phyloP scores from a whole-genome alignment of 2,797 vertebrate species.

The Danio albolineatus region DNA sequence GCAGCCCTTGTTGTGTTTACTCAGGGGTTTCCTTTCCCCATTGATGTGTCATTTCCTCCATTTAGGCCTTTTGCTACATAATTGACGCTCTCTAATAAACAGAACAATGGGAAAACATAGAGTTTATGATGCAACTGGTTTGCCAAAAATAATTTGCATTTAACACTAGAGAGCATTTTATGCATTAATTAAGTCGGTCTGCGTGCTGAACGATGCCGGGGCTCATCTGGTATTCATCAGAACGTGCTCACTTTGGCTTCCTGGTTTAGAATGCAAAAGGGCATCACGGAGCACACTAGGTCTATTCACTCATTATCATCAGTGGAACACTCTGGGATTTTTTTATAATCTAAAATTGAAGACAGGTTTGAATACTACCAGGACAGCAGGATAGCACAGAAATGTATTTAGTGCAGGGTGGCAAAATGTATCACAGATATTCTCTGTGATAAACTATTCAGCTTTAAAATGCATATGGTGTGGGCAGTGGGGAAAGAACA shows the following conservation, averaged over 20 bases:
- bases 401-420: neutral
- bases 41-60: constrained; percentile 35
- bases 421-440: neutral
- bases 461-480: neutral
- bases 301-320: constrained; percentile 54
- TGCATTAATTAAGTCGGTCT: constrained; percentile 42
- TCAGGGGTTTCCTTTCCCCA: constrained; percentile 34
- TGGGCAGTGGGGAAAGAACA: neutral
- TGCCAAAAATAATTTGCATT: constrained; percentile 44
- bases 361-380: neutral
- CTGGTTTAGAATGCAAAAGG: constrained; percentile 55
- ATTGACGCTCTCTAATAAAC: constrained; percentile 49
- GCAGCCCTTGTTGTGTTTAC: constrained; percentile 41
- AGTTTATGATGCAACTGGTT: constrained; percentile 46
- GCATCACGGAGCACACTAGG: constrained; percentile 51
- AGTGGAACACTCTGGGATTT: constrained; percentile 32
- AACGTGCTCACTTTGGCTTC: constrained; percentile 41
- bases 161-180: constrained; percentile 51
- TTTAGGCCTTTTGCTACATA: constrained; percentile 42
- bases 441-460: neutral
- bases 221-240: constrained; percentile 59
- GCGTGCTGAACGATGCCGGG: constrained; percentile 50
- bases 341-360: constrained; percentile 35
- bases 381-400: neutral
- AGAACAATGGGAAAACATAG: constrained; percentile 43